These are phyloP conservation scores for Periphyllus acericola DNA, from an alignment of 2,888 invertebrate species.

Conservation along the genomic window DNA sequence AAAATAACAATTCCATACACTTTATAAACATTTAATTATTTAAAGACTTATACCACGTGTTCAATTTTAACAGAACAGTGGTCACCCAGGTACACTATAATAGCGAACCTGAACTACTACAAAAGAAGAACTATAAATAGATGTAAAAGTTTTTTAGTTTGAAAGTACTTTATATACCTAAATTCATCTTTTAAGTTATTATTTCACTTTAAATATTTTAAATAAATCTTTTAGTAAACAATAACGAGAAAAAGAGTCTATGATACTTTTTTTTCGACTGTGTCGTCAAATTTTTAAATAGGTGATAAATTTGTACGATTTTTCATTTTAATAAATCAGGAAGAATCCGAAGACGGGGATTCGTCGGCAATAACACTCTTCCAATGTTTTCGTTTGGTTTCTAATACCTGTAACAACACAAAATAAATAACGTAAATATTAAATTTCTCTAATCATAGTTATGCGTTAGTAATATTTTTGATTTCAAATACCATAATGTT, in stretches of 20 bases:
- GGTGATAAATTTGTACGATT: neutral
- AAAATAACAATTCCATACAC: neutral
- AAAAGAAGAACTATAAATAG: neutral
- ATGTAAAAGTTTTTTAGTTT: neutral
- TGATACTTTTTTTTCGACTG: too few relatives aligned
- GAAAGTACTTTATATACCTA: too few relatives aligned
- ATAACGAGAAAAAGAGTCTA: neutral
- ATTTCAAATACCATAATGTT: too few relatives aligned
- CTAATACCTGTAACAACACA: conserved; percentile 28
- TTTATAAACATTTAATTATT: neutral
- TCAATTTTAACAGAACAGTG: neutral
- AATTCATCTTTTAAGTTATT: too few relatives aligned
- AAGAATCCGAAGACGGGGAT: conserved; percentile 56
- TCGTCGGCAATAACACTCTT: conserved; percentile 54
- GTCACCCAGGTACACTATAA: neutral
- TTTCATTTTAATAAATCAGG: neutral
- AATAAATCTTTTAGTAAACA: neutral
- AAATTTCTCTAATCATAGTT: neutral
- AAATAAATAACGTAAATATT: neutral
- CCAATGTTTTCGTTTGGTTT: conserved; percentile 60
- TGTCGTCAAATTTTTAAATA: neutral
- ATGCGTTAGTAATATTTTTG: too few relatives aligned
- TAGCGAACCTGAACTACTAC: neutral
- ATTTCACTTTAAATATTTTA: neutral
- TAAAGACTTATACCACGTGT: neutral